Evolutionary conservation across 2,888 invertebrate genomes (phyloP), one percentile per base, ranked within the genome.

Genomic region (Melanostoma mellinum): DNA sequence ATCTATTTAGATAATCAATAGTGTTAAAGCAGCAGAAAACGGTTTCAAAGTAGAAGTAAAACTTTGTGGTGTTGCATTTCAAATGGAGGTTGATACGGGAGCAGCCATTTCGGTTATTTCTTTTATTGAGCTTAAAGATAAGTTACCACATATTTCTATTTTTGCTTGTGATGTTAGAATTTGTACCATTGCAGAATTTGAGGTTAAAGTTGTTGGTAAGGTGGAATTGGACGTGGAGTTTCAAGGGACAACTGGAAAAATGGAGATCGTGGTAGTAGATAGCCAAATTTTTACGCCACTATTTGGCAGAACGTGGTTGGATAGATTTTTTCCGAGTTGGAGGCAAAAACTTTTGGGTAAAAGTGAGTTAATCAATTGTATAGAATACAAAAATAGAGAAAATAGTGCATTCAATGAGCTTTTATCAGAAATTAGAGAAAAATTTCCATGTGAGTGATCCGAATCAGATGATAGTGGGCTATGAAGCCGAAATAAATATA

Each of bases 401-500:
- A 20, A 20, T 20, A 20, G 20, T 46, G 44, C 44, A 35, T 60
- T 33, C 8, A 44, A 46, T 60, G 60, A 60, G 1, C 44, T 60
- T 60, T 46, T 60, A 46, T 60, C n/a, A 5, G 44, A 60, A 60
- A 60, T 60, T 5, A 46, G 44, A 35, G 10, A 60, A 1, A 60
- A 60, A 33, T 60, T 44, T 60, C 46, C 44, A 35, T 60, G 44
- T 20, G 35, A 6, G 35, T 52, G 76, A 65, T 33, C 52, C 63
- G 36, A 61, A 52, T 60, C 10, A 38, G 63, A 33, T 46, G n/a
- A 69, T 69, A 46, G 73, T 50, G 32, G 73, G 61, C 4, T 79
- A 40, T 69, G 50, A 63, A 40, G 71, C 76, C 8, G 71, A 81
- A 76, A 76, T 81, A 65, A 58, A 67, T 65, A 44, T 75, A 52